These are phyloP conservation scores for Cephalopholis sonnerati DNA, from an alignment of 2,113 vertebrate species.

Conservation along the genomic window DNA sequence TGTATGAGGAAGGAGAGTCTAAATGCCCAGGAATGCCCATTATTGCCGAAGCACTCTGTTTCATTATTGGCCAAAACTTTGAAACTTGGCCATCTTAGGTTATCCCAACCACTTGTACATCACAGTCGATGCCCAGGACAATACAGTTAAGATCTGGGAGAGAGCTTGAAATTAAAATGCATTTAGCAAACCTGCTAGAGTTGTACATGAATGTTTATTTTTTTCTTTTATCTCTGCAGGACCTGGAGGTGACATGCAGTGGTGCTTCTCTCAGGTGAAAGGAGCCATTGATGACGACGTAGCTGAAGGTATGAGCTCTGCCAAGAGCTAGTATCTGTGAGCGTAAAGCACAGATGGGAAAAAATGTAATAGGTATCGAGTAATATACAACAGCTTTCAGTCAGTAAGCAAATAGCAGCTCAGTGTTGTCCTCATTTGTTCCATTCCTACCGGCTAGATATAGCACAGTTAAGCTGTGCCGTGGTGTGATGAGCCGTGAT, in stretches of 20 bases:
- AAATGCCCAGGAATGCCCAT: background rate
- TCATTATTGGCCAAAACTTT: background rate
- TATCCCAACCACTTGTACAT: background rate
- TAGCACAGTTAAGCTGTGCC: background rate
- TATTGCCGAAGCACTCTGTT: background rate
- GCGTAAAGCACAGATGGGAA: background rate
- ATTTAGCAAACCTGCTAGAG: background rate
- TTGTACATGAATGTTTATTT: background rate
- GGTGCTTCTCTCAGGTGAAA: constrained; percentile 99
- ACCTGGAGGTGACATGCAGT: constrained; percentile 96
- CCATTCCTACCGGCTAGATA: background rate
- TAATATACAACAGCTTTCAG: background rate
- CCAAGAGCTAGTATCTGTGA: background rate
- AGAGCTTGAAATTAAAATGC: background rate
- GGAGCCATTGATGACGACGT: constrained; percentile 99
- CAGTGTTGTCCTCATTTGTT: background rate
- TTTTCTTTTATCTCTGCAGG: constrained; percentile 63
- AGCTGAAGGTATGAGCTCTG: constrained; percentile 92
- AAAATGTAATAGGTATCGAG: no score
- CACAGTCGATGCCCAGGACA: background rate
- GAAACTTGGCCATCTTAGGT: background rate
- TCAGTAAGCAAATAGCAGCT: background rate
- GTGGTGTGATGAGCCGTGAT: background rate
- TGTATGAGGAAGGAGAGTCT: background rate
- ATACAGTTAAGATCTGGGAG: background rate